Conservation (phyloP, 2,888 invertebrate genomes). For the Odontocerum albicorne region DNA sequence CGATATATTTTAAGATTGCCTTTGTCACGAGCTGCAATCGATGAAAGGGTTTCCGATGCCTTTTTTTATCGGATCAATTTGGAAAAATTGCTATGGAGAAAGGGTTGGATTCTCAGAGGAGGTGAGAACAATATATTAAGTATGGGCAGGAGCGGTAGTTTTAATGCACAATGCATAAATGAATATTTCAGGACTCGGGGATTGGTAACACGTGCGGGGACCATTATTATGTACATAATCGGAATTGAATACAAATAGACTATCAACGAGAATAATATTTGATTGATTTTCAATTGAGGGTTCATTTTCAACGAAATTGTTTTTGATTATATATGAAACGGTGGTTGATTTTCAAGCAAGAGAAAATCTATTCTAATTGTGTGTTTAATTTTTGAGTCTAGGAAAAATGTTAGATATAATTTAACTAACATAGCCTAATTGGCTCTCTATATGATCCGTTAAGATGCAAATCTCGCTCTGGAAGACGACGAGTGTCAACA, state of each 20-base stretch:
- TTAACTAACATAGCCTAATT: too few species aligned
- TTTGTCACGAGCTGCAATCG: constrained; percentile 16
- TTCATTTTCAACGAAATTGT: background rate
- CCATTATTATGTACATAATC: constrained; percentile 24
- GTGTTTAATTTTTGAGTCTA: too few species aligned
- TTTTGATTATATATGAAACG: background rate
- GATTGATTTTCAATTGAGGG: constrained; percentile 9
- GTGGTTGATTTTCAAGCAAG: too few species aligned
- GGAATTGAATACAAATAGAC: constrained; percentile 6
- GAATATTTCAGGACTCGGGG: constrained; percentile 23
- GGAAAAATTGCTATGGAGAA: constrained; percentile 18
- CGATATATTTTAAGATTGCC: constrained; percentile 20
- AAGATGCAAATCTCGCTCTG: too few species aligned
- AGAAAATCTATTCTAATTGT: too few species aligned
- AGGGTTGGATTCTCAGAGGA: constrained; percentile 21
- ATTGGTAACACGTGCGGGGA: constrained; percentile 31
- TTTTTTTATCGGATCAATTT: constrained; percentile 13
- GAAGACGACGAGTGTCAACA: too few species aligned
- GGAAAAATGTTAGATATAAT: too few species aligned
- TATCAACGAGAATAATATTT: constrained; percentile 6
- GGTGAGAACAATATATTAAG: constrained; percentile 25
- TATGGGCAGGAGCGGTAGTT: constrained; percentile 4
- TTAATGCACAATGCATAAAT: constrained; percentile 29
- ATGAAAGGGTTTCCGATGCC: constrained; percentile 15
- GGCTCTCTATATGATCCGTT: too few species aligned